Evolutionary conservation across 2,888 invertebrate genomes (phyloP).

Genomic region (Harmothoe impar): DNA sequence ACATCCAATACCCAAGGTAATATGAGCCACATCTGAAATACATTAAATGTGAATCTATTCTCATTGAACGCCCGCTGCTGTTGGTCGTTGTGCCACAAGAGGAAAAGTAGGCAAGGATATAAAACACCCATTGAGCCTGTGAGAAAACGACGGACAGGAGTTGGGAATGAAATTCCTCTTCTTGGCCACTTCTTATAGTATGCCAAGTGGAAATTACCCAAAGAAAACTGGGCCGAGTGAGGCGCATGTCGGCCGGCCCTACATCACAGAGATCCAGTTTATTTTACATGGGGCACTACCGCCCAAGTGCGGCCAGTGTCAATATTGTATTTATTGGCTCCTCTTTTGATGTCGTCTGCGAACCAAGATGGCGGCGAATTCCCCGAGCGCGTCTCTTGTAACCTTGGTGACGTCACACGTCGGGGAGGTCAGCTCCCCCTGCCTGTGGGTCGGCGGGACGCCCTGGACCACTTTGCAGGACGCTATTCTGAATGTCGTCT

Average conservation of each 20-base stretch:
- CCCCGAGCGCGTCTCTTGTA: background rate
- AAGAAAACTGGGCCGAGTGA: background rate
- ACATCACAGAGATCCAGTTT: slow-evolving; percentile 22
- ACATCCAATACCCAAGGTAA: too few relatives aligned
- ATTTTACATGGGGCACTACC: slow-evolving; percentile 6
- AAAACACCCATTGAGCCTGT: too few relatives aligned
- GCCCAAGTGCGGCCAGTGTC: background rate
- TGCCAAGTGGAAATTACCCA: slow-evolving; percentile 19
- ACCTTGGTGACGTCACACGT: slow-evolving; percentile 34
- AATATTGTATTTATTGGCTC: slow-evolving; percentile 46
- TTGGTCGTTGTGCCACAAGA: too few relatives aligned
- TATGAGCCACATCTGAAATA: too few relatives aligned
- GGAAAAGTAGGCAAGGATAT: too few relatives aligned
- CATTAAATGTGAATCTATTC: too few relatives aligned
- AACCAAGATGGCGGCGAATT: slow-evolving; percentile 21
- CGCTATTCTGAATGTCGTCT: background rate
- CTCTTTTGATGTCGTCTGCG: slow-evolving; percentile 26
- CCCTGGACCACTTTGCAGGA: slow-evolving; percentile 1
- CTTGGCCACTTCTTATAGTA: background rate
- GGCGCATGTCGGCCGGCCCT: background rate
- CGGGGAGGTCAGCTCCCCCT: background rate
- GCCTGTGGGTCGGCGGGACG: background rate
- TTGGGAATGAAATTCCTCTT: too few relatives aligned
- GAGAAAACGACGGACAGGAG: too few relatives aligned
- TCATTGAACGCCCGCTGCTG: too few relatives aligned